phyloP scores from a whole-genome alignment of 2,797 vertebrate species.

The Merluccius polli region DNA sequence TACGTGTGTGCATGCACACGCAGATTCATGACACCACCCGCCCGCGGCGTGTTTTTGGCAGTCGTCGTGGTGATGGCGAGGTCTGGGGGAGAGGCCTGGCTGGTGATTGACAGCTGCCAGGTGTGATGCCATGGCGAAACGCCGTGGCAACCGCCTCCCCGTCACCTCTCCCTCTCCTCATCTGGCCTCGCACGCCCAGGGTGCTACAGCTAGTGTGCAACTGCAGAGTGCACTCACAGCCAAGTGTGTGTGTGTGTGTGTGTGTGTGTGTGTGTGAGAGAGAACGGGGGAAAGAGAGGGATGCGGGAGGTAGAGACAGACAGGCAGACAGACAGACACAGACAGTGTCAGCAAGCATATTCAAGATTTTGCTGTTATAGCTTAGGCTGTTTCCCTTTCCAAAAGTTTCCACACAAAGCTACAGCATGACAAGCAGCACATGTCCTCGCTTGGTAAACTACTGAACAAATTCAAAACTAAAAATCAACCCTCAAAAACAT shows the following conservation, averaged over 20 bases:
- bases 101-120: slow-evolving; percentile 76
- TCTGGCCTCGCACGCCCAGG: slow-evolving; percentile 29
- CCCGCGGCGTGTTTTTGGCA: slow-evolving; percentile 73
- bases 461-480: too few species aligned
- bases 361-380: background rate
- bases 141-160: slow-evolving; percentile 67
- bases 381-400: background rate
- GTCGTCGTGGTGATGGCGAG: slow-evolving; percentile 63
- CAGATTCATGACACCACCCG: slow-evolving; percentile 58
- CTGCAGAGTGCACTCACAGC: slow-evolving; percentile 24
- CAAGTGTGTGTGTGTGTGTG: background rate
- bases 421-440: slow-evolving; percentile 27
- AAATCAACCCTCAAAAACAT: background rate
- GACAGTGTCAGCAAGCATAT: background rate
- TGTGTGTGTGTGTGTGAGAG: slow-evolving; percentile 8
- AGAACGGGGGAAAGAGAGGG: background rate
- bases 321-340: background rate
- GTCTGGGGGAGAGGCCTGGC: slow-evolving; percentile 48
- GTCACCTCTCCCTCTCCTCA: slow-evolving; percentile 33
- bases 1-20: slow-evolving; percentile 52
- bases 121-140: slow-evolving; percentile 68
- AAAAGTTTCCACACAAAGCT: background rate
- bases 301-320: background rate
- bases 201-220: slow-evolving; percentile 40
- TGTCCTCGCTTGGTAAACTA: slow-evolving; percentile 7